Evolutionary conservation across 2,113 vertebrate genomes (phyloP), one percentile per base, ranked within the genome.

Genomic region (Cynopterus brachyotis): DNA sequence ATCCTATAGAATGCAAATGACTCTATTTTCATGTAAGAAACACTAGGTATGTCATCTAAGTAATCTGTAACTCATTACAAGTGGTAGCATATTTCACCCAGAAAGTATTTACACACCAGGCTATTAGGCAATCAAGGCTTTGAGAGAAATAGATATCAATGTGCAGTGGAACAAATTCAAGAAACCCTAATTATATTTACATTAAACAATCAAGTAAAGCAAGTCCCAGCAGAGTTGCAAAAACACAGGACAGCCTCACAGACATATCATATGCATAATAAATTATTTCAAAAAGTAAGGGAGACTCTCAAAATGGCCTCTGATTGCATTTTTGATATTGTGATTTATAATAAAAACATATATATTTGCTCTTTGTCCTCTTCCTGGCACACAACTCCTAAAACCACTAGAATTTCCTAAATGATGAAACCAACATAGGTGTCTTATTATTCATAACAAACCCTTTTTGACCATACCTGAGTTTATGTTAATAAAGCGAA

Each of bases 1-100:
- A 96, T 96, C 91, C 84, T 98, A 70, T 94, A 91, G 87, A 98
- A 98, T 96, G 95, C 75, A 98, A 96, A 98, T 94, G 37, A 69
- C 35, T 37, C 45, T 96, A 95, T 92, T 94, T 79, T 98, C 91
- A 64, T 6, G 67, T 60, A 92, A 97, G 92, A 95, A 98, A 66
- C 24, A 94, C 24, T 81, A 73, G 53, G 55, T 35, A 40, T 90
- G 0, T 66, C 92, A n/a, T 11, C 57, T 47, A 94, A 90, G 50
- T 42, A 73, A 97, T 96, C 92, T 72, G 57, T 73, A 93, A 75
- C 37, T 95, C 60, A 66, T 80, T 88, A 59, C 45, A 95, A 91
- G 94, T 91, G 66, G 59, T 57, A 69, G n/a, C 28, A 42, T 95
- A 50, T 75, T 95, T 92, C 17, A 84, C 40, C 42, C 11, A 32